Conservation (phyloP, 2,113 vertebrate genomes). For the Ibidorhyncha struthersii region DNA sequence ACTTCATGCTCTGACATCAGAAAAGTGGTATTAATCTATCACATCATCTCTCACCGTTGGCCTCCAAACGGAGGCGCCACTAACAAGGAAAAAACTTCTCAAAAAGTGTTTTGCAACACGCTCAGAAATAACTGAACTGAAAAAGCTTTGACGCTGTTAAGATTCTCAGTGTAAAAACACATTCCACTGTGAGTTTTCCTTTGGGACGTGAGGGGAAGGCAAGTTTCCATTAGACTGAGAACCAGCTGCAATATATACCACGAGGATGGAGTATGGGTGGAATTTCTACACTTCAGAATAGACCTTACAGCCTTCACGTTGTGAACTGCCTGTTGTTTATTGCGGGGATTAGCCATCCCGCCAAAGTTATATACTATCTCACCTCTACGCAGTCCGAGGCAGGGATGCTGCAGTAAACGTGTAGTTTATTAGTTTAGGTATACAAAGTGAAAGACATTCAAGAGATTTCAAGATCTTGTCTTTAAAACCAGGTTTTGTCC, state of each 20-base stretch:
- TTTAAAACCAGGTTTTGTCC: not conserved
- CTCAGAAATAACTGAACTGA: not conserved
- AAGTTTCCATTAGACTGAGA: not conserved
- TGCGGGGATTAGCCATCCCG: not conserved
- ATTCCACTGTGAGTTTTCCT: not conserved
- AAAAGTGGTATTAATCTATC: not conserved
- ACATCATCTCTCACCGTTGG: not conserved
- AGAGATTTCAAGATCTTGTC: not conserved
- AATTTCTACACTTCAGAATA: not conserved
- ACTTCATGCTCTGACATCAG: not conserved
- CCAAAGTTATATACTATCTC: not conserved
- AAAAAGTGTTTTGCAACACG: not conserved
- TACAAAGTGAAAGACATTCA: not conserved
- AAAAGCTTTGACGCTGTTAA: fast-evolving
- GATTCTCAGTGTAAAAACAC: not conserved
- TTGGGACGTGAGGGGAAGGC: not conserved
- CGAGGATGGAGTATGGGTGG: fast-evolving
- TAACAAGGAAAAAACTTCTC: not conserved
- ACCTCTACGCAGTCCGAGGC: not conserved
- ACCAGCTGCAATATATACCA: not conserved
- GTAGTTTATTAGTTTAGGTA: not conserved
- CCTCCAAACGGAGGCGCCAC: not conserved
- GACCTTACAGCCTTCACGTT: not conserved
- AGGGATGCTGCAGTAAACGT: not conserved
- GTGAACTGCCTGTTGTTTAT: not conserved